Evolutionary conservation across 37 sponge, comb jelly and placozoan species (phyloP), one percentile per base, ranked within the genome.

Genomic region (Mnemiopsis leidyi): DNA sequence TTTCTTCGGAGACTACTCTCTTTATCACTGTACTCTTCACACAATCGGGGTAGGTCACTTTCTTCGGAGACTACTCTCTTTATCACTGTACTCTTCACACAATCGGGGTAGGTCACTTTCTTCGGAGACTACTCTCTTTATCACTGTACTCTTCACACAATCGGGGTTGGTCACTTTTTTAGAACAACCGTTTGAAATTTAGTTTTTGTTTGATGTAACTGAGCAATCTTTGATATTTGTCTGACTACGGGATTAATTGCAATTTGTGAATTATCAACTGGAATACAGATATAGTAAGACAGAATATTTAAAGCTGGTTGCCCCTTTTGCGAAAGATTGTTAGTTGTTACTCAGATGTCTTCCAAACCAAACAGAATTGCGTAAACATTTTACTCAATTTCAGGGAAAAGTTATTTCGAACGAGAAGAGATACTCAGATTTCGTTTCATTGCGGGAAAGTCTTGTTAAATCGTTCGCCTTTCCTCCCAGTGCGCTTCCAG

Each of bases 21-120:
- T 71, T 18, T 71, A 71, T 18, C 75, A 71, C 30, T 71, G 75
- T 71, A 71, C 75, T 29, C 75, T 71, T 29, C 75, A 71, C 30
- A 71, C 75, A 23, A 24, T 28, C 26, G 31, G 31, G 23, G 75
- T 71, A 71, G 20, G 75, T n/a, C 20, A 24, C n/a, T 3, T 71
- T 71, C 75, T 71, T 71, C 30, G 75, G 75, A 23, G 30, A 71
- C 75, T 71, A 71, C 30, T 71, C 75, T 2, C 75, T 71, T 18
- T 71, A 71, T 18, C 75, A 71, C 30, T 71, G 75, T 71, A 71
- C 75, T 29, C 75, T 71, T 29, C 75, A 71, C 30, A 71, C 75
- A 23, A 24, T 28, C 26, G 31, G 31, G 23, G 75, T 71, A 71
- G 20, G 75, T n/a, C 20, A 24, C n/a, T 3, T 71, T 71, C 75